These are phyloP conservation scores for Setophaga kirtlandii DNA, from an alignment of 2,113 vertebrate genomes.

Conservation along the genomic window DNA sequence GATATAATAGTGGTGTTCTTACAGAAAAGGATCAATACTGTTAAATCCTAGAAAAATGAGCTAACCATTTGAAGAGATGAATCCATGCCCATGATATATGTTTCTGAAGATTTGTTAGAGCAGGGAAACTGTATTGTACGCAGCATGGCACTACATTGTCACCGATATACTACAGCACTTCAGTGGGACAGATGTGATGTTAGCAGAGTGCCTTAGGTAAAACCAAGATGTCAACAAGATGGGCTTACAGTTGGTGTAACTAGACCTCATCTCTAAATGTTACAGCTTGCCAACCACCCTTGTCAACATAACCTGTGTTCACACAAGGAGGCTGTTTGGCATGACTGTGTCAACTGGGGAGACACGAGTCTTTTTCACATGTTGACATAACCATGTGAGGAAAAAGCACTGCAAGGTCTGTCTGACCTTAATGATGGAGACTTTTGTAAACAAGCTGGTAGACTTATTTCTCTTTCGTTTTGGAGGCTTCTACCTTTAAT, in stretches of 20 bases:
- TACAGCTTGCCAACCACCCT: background rate
- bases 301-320: slow-evolving; percentile 12
- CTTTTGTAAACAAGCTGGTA: slow-evolving; percentile 13
- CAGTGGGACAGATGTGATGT: background rate
- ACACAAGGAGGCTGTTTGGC: background rate
- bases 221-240: background rate
- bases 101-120: background rate
- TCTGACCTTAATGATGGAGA: slow-evolving; percentile 2
- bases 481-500: slow-evolving; percentile 42
- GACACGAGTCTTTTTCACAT: background rate
- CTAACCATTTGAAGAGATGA: background rate
- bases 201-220: slow-evolving; percentile 31
- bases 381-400: background rate
- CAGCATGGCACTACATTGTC: background rate
- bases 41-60: background rate
- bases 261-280: slow-evolving; percentile 33
- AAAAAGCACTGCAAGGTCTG: background rate
- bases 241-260: background rate
- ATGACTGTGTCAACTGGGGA: background rate
- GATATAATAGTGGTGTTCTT: background rate
- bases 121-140: background rate
- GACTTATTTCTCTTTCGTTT: background rate
- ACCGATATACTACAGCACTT: background rate
- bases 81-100: background rate
- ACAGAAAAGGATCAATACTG: background rate